These are phyloP conservation scores for Horisme vitalbata DNA, from an alignment of 2,888 invertebrate genomes.

Conservation along the genomic window DNA sequence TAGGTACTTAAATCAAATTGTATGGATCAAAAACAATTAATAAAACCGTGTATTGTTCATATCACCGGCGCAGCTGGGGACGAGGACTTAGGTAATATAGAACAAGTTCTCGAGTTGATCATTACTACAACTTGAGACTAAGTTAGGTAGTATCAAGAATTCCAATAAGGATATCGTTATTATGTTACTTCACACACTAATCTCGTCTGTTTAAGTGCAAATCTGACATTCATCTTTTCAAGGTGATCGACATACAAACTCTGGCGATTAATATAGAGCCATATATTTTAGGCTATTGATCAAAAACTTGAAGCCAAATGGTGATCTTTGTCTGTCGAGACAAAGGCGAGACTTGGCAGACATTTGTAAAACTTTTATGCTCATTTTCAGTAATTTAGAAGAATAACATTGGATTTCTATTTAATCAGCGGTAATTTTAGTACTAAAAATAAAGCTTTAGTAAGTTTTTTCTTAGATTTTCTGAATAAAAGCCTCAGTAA, in stretches of 20 bases:
- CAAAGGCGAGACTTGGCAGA: neutral
- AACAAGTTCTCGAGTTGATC: too few species aligned
- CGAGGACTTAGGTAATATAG: too few species aligned
- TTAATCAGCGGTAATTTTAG: neutral
- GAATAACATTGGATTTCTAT: conserved; percentile 6
- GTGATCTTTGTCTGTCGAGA: conserved; percentile 9
- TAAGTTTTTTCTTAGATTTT: too few species aligned
- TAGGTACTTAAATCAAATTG: too few species aligned
- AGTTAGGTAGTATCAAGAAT: conserved; percentile 2
- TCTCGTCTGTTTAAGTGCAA: conserved; percentile 10
- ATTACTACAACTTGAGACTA: neutral
- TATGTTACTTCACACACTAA: conserved; percentile 10
- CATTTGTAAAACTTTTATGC: too few species aligned
- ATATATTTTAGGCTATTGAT: conserved; percentile 18
- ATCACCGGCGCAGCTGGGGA: too few species aligned
- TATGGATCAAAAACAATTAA: too few species aligned
- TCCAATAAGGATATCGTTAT: conserved; percentile 14
- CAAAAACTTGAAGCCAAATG: conserved; percentile 8
- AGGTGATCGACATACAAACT: conserved; percentile 24
- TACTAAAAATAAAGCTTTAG: too few species aligned
- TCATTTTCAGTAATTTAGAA: neutral
- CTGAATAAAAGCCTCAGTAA: too few species aligned
- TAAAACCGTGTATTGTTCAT: too few species aligned
- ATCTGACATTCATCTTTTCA: conserved; percentile 22
- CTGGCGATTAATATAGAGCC: conserved; percentile 6